Evolutionary conservation across 2,888 invertebrate species (phyloP), one percentile per base, ranked within the genome.

Genomic region (Tribolium freemani): DNA sequence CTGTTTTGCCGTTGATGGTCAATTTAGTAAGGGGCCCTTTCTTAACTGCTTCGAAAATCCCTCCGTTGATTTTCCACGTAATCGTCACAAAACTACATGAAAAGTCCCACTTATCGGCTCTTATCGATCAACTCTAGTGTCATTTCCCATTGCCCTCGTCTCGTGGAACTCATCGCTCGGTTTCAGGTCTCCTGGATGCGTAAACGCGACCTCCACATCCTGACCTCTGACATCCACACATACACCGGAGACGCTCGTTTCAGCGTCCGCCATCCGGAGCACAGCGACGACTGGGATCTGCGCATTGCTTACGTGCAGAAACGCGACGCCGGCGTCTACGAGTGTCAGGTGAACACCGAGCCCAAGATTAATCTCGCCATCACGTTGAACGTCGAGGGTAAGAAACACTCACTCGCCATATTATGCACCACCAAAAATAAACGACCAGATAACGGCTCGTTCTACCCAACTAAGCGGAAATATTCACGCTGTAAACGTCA

Each of bases 261-360:
- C 88, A 93, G 94, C 81, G 94, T 95, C 1, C 88, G 93, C 13
- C 96, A 96, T 85, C 93, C 94, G 0, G 94, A 94, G 77, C 92
- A 92, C 5, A 93, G 93, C 16, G 94, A 96, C 84, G 95, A 96
- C 86, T 96, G 95, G 95, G 93, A 94, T 86, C 89, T 96, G 77
- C 91, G 91, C 86, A 92, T 96, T 76, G 93, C 93, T 83, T 95
- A 93, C 86, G 94, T 95, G 10, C 95, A 96, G 87, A 91, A 92
- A 56, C 87, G 95, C 20, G 95, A 96, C 85, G 94, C 93, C 1
- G 95, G 95, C 5, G 92, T 94, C 73, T 95, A 95, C 88, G 95
- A 95, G 87, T 95, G 95, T 82, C 95, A 95, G 89, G 94, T 96
- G 79, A 96, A 96, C 87, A 96, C 95, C 0, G 95, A 96, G 84